phyloP scores from a whole-genome alignment of 2,888 invertebrate species.

The Eristalis tenax region DNA sequence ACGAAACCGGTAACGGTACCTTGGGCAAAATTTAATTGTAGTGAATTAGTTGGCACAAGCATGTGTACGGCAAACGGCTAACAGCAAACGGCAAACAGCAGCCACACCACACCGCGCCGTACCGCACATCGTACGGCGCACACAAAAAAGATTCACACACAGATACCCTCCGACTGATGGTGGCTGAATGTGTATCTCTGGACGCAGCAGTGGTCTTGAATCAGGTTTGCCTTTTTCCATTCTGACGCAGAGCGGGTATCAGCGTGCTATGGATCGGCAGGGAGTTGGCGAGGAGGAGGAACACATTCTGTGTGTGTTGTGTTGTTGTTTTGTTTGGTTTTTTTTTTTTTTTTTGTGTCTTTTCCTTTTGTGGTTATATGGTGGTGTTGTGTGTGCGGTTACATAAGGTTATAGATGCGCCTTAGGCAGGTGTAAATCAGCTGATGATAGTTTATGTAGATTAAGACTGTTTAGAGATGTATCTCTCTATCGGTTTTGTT shows the following conservation, averaged over 20 bases:
- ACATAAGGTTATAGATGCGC: constrained; percentile 55
- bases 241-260: constrained; percentile 15
- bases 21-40: constrained; percentile 58
- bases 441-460: constrained; percentile 63
- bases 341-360: constrained; percentile 17
- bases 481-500: constrained; percentile 21
- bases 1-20: constrained; percentile 57
- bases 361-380: constrained; percentile 32
- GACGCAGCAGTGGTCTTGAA: constrained; percentile 46
- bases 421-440: constrained; percentile 63
- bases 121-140: too few relatives aligned
- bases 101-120: constrained; percentile 10
- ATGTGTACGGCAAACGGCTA: constrained; percentile 27
- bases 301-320: too few relatives aligned
- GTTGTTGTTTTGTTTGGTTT: not conserved
- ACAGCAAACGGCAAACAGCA: constrained; percentile 31
- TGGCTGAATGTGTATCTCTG: constrained; percentile 8
- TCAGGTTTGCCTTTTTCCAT: constrained; percentile 54
- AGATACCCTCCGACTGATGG: not conserved
- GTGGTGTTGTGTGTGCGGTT: constrained; percentile 47
- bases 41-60: constrained; percentile 52
- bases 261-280: too few relatives aligned
- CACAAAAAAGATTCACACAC: not conserved
- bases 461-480: constrained; percentile 45
- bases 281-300: not conserved